phyloP scores from a whole-genome alignment of 2,113 vertebrate species.

The Tretioscincus oriximinensis region DNA sequence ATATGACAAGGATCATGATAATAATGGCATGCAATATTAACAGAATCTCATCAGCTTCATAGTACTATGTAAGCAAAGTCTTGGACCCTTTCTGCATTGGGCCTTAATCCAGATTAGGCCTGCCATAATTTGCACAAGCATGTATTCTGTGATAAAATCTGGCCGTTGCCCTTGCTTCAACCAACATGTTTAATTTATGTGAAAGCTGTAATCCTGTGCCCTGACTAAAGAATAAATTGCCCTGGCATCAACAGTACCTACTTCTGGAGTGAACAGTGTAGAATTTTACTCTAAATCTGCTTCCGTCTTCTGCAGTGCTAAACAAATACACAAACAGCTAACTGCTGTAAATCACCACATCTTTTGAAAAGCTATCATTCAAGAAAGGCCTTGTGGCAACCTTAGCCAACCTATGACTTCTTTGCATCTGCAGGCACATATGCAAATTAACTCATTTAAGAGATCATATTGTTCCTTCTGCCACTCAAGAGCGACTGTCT shows the following conservation, averaged over 20 bases:
- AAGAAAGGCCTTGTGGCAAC: slow-evolving; percentile 15
- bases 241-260: not conserved
- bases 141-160: too few species aligned
- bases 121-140: too few species aligned
- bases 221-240: too few species aligned
- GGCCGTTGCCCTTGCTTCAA: too few species aligned
- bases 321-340: not conserved
- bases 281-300: not conserved
- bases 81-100: too few species aligned
- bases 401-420: slow-evolving; percentile 23
- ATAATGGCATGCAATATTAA: too few species aligned
- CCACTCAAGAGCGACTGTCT: slow-evolving; percentile 70
- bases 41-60: too few species aligned
- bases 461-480: slow-evolving; percentile 72
- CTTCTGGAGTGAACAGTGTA: not conserved
- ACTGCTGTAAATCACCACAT: not conserved
- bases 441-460: slow-evolving; percentile 65
- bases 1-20: too few species aligned
- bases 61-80: too few species aligned
- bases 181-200: too few species aligned
- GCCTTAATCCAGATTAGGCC: too few species aligned
- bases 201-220: too few species aligned
- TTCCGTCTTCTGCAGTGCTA: not conserved
- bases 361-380: not conserved
- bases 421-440: slow-evolving; percentile 41